Conservation (phyloP, 2,888 invertebrate genomes). For the Macrophya alboannulata region DNA sequence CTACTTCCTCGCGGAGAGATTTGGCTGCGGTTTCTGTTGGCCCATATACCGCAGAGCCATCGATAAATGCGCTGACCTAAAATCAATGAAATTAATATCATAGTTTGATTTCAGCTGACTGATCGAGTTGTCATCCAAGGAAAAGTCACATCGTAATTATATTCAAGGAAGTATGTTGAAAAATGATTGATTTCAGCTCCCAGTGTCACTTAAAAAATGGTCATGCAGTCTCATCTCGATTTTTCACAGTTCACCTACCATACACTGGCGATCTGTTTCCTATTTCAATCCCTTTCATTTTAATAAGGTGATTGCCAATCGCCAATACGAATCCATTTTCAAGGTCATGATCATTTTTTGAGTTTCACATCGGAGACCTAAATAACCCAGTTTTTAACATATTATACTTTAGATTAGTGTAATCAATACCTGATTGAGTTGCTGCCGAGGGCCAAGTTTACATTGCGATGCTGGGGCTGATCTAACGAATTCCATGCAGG, state of each 20-base stretch:
- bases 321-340: background rate
- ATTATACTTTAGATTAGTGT: background rate
- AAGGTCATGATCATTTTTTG: background rate
- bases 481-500: conserved; percentile 93
- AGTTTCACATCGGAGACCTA: background rate
- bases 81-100: conserved; percentile 72
- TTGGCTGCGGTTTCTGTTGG: conserved; percentile 78
- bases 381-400: background rate
- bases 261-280: background rate
- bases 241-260: background rate
- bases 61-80: conserved; percentile 88
- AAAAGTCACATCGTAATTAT: background rate
- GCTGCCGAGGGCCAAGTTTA: conserved; percentile 90
- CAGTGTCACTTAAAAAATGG: no score
- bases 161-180: background rate
- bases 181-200: background rate
- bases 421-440: conserved; percentile 88
- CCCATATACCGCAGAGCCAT: conserved; percentile 93
- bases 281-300: background rate
- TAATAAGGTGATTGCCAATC: no score
- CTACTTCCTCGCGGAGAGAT: conserved; percentile 78
- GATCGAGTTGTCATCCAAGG: no score
- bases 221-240: no score
- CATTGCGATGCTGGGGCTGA: conserved; percentile 91
- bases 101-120: background rate